Base-by-base conservation (phyloP, 1,140 invertebrate species). In the Oryctes rhinoceros region DNA sequence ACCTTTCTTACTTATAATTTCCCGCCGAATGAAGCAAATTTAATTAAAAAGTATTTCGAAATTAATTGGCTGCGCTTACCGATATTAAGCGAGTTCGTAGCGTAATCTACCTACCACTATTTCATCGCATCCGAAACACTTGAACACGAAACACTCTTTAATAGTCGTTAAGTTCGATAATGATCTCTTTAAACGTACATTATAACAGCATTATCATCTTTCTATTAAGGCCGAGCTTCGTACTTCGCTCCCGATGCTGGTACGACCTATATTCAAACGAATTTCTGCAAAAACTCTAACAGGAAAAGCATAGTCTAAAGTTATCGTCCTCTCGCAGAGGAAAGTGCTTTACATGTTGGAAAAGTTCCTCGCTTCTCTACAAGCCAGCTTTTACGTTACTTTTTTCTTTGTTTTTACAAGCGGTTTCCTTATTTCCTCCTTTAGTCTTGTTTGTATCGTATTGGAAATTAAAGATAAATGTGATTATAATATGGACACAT, bases 91-190 rank as follows among this genome's bases (percentile, higher is more conserved):
- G 13, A 53, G 13, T 15, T 53, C 11, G n/a, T 18, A 15, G 9
- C n/a, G n/a, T 13, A 53, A 53, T 53, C n/a, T 53, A 10, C 13
- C 13, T 10, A 53, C 49, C 4, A 15, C n/a, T 53, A 13, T 53
- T 53, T 44, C 13, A 18, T 53, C 4, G 13, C 11, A 13, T 53
- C n/a, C 0, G 6, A 53, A 53, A 53, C n/a, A 53, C 49, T 53
- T 13, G 49, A 53, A 15, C 11, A 53, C 49, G 49, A 53, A 53
- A 53, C n/a, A 53, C 49, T 53, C n/a, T 18, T 53, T 53, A 53
- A 53, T 53, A 53, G 49, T 53, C n/a, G 49, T 53, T 53, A 53
- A 53, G 49, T 53, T 53, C n/a, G 49, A 53, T 53, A 53, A 53
- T 13, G 49, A 53, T 53, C n/a, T 53, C 49, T 53, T 53, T 53